These are phyloP conservation scores for Hyles vespertilio DNA, from an alignment of 1,140 invertebrate species.

Conservation along the genomic window DNA sequence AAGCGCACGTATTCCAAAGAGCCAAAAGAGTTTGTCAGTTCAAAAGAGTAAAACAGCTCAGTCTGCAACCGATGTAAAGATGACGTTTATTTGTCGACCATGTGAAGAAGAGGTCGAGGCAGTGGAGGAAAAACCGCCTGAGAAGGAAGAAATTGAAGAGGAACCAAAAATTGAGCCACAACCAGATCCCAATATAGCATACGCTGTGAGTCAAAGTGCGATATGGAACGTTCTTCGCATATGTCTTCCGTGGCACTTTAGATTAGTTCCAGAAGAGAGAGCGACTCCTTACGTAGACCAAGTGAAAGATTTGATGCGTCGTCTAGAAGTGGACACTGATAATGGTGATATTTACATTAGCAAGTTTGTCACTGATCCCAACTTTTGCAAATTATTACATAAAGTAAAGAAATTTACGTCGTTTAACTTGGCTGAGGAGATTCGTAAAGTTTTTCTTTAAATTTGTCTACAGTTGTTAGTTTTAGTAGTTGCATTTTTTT, in stretches of 20 bases:
- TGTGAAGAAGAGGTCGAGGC: slow-evolving; percentile 41
- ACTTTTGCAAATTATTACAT: slow-evolving; percentile 50
- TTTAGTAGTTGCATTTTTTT: slow-evolving; percentile 4
- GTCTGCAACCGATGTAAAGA: slow-evolving; percentile 42
- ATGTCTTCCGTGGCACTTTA: slow-evolving; percentile 64
- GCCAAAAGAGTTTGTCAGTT: slow-evolving; percentile 32
- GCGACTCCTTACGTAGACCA: slow-evolving; percentile 36
- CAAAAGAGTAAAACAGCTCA: slow-evolving; percentile 31
- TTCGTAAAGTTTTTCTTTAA: slow-evolving; percentile 31
- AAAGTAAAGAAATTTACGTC: slow-evolving; percentile 57
- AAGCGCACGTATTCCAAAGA: slow-evolving; percentile 42
- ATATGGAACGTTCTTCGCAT: slow-evolving; percentile 62
- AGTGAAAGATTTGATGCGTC: slow-evolving; percentile 37
- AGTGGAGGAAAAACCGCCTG: slow-evolving; percentile 32
- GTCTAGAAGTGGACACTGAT: slow-evolving; percentile 50
- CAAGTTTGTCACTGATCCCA: slow-evolving; percentile 48
- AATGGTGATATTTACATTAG: slow-evolving; percentile 57
- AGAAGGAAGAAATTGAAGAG: slow-evolving; percentile 42
- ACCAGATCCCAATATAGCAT: slow-evolving; percentile 44
- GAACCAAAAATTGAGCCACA: slow-evolving; percentile 39
- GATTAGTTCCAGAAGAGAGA: slow-evolving; percentile 40
- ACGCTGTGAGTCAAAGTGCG: slow-evolving; percentile 48
- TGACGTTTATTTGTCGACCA: slow-evolving; percentile 47
- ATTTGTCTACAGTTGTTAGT: not conserved
- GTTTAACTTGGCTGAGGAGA: slow-evolving; percentile 42